A percentile compares a stretch with the other conserved stretches of the same genome.
These are phyloP conservation scores for Synergus itoensis DNA, from an alignment of 2,888 invertebrate species.

Conservation along the genomic window DNA sequence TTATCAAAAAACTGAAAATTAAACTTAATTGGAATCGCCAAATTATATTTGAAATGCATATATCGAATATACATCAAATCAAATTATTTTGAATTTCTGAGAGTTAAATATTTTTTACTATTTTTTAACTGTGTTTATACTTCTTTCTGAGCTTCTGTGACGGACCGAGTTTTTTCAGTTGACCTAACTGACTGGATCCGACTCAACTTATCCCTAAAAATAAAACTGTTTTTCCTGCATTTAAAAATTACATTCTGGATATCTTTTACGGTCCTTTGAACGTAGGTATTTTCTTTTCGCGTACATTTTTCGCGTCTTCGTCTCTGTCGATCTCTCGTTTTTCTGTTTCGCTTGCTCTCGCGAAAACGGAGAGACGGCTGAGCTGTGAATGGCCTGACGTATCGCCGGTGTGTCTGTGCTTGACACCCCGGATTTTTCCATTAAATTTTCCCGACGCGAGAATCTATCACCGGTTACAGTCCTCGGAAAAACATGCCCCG, in stretches of 20 bases:
- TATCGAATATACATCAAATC: too few relatives aligned
- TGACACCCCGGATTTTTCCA: conserved; percentile 77
- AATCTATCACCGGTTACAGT: conserved; percentile 76
- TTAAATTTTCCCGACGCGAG: conserved; percentile 75
- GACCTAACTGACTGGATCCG: neutral
- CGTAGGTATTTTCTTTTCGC: conserved; percentile 3
- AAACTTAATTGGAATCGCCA: too few relatives aligned
- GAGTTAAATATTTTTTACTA: too few relatives aligned
- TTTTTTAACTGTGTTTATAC: too few relatives aligned
- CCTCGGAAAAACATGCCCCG: conserved; percentile 63
- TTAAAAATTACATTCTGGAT: neutral
- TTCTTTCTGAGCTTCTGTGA: neutral
- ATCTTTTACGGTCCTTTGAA: neutral
- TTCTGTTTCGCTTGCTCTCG: conserved; percentile 52
- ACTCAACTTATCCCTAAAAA: neutral
- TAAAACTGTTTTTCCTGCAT: neutral
- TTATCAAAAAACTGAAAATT: too few relatives aligned
- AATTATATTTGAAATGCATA: too few relatives aligned
- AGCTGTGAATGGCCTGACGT: conserved; percentile 74
- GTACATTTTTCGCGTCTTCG: neutral
- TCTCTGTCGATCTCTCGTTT: conserved; percentile 48
- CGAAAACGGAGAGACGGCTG: conserved; percentile 63
- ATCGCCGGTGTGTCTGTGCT: conserved; percentile 74
- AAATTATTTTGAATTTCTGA: too few relatives aligned
- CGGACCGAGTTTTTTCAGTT: neutral